Percentiles rank a stretch among this genome's conserved stretches.
Evolutionary conservation across 2,888 invertebrate genomes (phyloP).

Genomic region (Pyrocoelia pectoralis): DNA sequence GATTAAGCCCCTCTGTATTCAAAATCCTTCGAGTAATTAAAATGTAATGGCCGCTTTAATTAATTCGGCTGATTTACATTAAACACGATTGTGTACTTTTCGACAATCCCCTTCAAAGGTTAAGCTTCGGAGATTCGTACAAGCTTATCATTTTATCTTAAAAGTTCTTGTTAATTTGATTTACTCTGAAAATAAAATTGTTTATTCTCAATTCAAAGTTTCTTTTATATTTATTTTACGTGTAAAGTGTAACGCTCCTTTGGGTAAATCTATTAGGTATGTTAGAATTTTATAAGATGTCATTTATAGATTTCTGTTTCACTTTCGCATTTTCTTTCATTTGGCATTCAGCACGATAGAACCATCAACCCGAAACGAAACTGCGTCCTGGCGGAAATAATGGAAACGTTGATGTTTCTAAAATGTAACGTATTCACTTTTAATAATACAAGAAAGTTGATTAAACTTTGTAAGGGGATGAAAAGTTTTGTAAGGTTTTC

Average conservation of each 20-base stretch:
- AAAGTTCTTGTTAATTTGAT: background rate
- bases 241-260: background rate
- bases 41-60: conserved; percentile 1
- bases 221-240: background rate
- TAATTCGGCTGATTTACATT: background rate
- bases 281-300: conserved; percentile 1
- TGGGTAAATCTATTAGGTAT: background rate
- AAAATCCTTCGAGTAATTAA: background rate
- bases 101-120: background rate
- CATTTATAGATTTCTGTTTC: background rate
- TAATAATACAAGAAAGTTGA: background rate
- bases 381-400: background rate
- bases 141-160: background rate
- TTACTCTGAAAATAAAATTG: background rate
- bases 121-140: background rate
- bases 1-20: background rate
- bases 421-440: background rate
- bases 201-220: background rate
- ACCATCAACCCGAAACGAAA: background rate
- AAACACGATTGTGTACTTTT: background rate
- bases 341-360: background rate
- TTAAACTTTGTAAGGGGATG: background rate
- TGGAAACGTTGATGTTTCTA: background rate
- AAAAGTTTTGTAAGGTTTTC: background rate
- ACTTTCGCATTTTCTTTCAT: too few relatives aligned